Evolutionary conservation across 1,140 invertebrate genomes (phyloP).

Genomic region (Neodiprion virginianus): DNA sequence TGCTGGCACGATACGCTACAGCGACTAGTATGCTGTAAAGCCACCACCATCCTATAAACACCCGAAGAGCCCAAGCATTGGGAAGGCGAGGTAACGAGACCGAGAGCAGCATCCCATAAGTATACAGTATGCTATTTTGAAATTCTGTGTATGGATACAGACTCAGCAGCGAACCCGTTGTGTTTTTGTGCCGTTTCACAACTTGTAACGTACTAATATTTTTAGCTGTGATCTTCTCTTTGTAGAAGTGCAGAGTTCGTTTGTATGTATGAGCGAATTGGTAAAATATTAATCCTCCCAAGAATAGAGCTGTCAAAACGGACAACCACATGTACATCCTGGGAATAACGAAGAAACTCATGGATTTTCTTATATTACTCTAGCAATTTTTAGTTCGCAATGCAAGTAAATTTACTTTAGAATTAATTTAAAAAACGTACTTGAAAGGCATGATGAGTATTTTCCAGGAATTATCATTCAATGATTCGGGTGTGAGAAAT

Average conservation of each 20-base stretch:
- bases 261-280: constrained; percentile 58
- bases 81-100: constrained; percentile 79
- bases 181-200: constrained; percentile 26
- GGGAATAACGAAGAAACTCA: constrained; percentile 32
- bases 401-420: constrained; percentile 14
- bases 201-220: constrained; percentile 38
- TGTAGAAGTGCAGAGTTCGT: constrained; percentile 49
- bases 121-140: constrained; percentile 76
- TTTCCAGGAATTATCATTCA: constrained; percentile 82
- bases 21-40: constrained; percentile 80
- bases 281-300: constrained; percentile 66
- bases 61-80: constrained; percentile 75
- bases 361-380: constrained; percentile 19
- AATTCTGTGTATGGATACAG: constrained; percentile 74
- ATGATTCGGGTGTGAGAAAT: constrained; percentile 80
- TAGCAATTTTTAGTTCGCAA: not conserved
- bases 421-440: constrained; percentile 53
- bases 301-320: constrained; percentile 65
- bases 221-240: constrained; percentile 24
- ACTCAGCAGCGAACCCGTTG: constrained; percentile 11
- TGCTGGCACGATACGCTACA: constrained; percentile 79
- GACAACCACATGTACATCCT: constrained; percentile 71
- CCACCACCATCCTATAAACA: constrained; percentile 87
- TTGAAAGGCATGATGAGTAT: constrained; percentile 81
- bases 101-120: constrained; percentile 79